A percentile compares a stretch with the other conserved stretches of the same genome.
Evolutionary conservation across 2,888 invertebrate species (phyloP).

Genomic region (Drosophila lacicola): DNA sequence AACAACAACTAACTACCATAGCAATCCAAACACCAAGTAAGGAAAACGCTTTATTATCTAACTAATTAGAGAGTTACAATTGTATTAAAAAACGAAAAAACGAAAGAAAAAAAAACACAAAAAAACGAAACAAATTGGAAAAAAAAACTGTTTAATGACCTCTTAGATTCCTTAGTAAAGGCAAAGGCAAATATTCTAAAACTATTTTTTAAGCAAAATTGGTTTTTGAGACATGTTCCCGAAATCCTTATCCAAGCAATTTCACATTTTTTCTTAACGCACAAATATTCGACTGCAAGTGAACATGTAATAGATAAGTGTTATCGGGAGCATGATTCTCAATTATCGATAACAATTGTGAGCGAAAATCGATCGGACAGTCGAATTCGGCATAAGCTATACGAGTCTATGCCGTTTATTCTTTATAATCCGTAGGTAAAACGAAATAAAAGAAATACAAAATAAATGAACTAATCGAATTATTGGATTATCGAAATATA

Average conservation of each 20-base stretch:
- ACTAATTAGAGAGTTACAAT: constrained; percentile 32
- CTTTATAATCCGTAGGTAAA: constrained; percentile 8
- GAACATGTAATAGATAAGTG: constrained; percentile 5
- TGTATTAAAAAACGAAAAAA: constrained; percentile 14
- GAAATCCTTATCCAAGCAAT: constrained; percentile 7
- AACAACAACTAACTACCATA: constrained; percentile 24
- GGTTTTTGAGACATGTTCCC: constrained; percentile 12
- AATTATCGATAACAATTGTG: constrained; percentile 32
- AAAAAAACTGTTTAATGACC: constrained; percentile 20
- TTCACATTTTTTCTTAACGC: constrained; percentile 6
- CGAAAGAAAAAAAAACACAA: background rate
- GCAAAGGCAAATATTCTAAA: constrained; percentile 3
- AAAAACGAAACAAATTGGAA: constrained; percentile 6
- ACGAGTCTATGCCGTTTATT: constrained; percentile 3
- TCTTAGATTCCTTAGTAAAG: constrained; percentile 15
- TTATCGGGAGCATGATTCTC: constrained; percentile 23
- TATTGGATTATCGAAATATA: constrained; percentile 21
- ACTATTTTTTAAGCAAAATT: background rate
- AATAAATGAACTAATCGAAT: constrained; percentile 2
- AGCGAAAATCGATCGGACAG: background rate
- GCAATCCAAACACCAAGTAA: constrained; percentile 52
- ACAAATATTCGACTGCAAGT: background rate
- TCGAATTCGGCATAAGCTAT: background rate
- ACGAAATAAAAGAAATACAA: background rate
- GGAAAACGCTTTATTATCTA: constrained; percentile 48